These are phyloP conservation scores for Butorides virescens DNA, from an alignment of 2,113 vertebrate species.

Conservation along the genomic window DNA sequence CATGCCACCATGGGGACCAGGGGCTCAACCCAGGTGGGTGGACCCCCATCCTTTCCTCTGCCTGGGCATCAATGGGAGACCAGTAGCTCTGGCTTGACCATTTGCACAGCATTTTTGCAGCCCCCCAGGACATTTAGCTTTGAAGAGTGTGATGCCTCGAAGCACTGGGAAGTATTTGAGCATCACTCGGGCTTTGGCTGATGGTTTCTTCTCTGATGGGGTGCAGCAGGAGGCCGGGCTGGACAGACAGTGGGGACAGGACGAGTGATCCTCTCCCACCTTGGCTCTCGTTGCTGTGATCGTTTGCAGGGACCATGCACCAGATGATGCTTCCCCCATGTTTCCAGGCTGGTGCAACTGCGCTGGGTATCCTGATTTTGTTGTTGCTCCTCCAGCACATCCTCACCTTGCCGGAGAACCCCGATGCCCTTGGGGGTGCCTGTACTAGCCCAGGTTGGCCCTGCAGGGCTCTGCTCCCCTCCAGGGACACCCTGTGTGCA, in stretches of 20 bases:
- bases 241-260: background rate
- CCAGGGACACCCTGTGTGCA: background rate
- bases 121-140: background rate
- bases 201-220: background rate
- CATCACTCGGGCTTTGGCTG: background rate
- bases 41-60: background rate
- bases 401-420: background rate
- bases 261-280: background rate
- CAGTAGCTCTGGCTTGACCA: background rate
- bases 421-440: background rate
- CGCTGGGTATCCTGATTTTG: background rate
- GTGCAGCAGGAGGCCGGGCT: background rate
- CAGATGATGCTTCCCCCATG: background rate
- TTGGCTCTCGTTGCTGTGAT: background rate
- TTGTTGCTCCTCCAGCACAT: background rate
- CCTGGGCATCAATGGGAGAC: rapidly evolving
- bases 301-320: background rate
- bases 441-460: background rate
- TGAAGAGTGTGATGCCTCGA: background rate
- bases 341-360: background rate
- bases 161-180: background rate
- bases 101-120: background rate
- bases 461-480: background rate
- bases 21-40: background rate
- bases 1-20: rapidly evolving